Base-by-base conservation (phyloP, 2,888 invertebrate species). In the Euplagia quadripunctaria region DNA sequence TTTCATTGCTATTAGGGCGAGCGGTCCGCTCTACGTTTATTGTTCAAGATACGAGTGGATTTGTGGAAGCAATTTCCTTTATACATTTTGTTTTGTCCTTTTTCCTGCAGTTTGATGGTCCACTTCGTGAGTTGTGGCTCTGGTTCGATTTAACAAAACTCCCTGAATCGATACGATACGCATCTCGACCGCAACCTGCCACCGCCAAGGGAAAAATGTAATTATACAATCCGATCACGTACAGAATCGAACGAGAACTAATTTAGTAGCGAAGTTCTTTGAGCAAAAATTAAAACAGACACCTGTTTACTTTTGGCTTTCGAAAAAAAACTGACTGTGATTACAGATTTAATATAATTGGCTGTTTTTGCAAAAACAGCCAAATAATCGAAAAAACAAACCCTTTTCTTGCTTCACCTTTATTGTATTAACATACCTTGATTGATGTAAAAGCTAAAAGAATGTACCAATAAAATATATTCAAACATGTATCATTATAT, bases 61-160 rank as follows among this genome's bases (percentile, higher is more conserved):
- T 96, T 95, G 96, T 95, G 95, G 94, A 95, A 95, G 95, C 96
- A 95, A 96, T 96, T 95, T 96, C 95, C 96, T 95, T 94, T 96
- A 95, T 96, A 95, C 95, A 95, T 96, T 96, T 96, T 95, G 96
- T 95, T 95, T 95, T 95, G 95, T 96, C 95, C 95, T 94, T 94
- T 94, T 94, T 92, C 94, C 89, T 93, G 91, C 94, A 95, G 94
- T 95, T 95, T 95, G 95, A 95, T 94, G 93, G 94, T 93, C 94
- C 92, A 91, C 91, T 92, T 92, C 89, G 92, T 94, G 94, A 94
- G 93, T 95, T 94, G 95, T 94, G 88, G 93, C 85, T 86, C 88
- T 89, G 87, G 89, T 94, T 94, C 95, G 94, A 95, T 95, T 94
- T 94, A 94, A 88, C 91, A 89, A 88, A 90, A 91, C 89, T 92